A percentile compares a stretch with the other conserved stretches of the same genome.
These are phyloP conservation scores for Teleiodes luculella DNA, from an alignment of 2,888 invertebrate genomes.

Conservation along the genomic window DNA sequence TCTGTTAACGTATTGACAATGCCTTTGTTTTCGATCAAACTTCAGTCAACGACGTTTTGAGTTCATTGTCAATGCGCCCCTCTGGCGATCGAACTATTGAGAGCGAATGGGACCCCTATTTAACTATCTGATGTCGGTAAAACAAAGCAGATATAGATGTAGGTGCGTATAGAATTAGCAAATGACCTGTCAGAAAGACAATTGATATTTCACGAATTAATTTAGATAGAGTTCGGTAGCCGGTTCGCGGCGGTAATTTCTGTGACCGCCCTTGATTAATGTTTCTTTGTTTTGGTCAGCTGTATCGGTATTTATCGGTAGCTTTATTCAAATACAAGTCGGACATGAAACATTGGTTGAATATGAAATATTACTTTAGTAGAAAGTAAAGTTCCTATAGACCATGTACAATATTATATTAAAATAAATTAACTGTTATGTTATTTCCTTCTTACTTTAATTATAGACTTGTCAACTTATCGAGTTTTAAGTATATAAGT, in stretches of 20 bases:
- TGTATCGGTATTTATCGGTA: background rate
- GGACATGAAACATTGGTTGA: background rate
- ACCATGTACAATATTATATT: too few species aligned
- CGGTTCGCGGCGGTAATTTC: constrained; percentile 44
- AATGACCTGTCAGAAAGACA: constrained; percentile 62
- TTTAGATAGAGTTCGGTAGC: constrained; percentile 46
- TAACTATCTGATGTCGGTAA: constrained; percentile 40
- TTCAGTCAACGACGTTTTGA: constrained; percentile 52
- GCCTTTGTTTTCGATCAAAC: constrained; percentile 38
- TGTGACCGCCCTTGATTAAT: constrained; percentile 49
- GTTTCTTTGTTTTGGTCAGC: constrained; percentile 31
- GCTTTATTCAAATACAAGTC: background rate
- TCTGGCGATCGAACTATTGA: constrained; percentile 46
- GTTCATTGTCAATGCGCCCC: constrained; percentile 69
- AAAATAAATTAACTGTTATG: too few species aligned
- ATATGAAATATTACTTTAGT: too few species aligned
- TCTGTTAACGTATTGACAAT: constrained; percentile 35
- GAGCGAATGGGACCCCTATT: constrained; percentile 38
- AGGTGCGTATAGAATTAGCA: constrained; percentile 43
- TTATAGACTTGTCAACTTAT: too few species aligned
- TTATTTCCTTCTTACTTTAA: too few species aligned
- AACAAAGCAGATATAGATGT: constrained; percentile 24
- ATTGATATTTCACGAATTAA: constrained; percentile 55
- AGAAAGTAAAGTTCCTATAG: too few species aligned
- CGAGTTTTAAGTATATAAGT: too few species aligned